These are phyloP conservation scores for Oxyscelio sp. DNA, from an alignment of 2,888 invertebrate species.

Conservation along the genomic window DNA sequence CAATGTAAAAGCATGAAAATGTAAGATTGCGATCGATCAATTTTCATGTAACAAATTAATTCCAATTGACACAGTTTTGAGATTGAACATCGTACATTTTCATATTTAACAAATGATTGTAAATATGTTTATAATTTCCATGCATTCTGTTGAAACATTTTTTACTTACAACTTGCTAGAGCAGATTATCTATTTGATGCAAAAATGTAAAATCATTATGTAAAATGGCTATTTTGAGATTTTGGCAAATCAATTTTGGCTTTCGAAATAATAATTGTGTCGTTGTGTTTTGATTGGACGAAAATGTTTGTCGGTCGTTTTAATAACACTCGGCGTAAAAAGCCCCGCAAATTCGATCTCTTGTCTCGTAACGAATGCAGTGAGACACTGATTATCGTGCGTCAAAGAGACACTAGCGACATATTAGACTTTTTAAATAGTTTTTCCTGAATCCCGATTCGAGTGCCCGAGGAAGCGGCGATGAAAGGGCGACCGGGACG, in stretches of 20 bases:
- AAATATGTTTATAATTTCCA: slow-evolving; percentile 39
- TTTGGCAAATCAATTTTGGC: too few relatives aligned
- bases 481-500: background rate
- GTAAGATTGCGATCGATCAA: slow-evolving; percentile 5
- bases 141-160: slow-evolving; percentile 65
- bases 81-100: slow-evolving; percentile 27
- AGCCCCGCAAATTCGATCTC: slow-evolving; percentile 35
- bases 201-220: too few relatives aligned
- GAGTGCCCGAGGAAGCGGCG: background rate
- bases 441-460: slow-evolving; percentile 44
- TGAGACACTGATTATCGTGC: slow-evolving; percentile 62
- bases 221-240: too few relatives aligned
- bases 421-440: slow-evolving; percentile 67
- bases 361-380: slow-evolving; percentile 60
- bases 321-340: slow-evolving; percentile 33
- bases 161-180: too few relatives aligned
- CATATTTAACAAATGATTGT: slow-evolving; percentile 42
- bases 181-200: too few relatives aligned
- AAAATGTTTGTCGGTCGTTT: slow-evolving; percentile 17
- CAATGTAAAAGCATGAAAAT: slow-evolving; percentile 50
- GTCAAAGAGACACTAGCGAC: slow-evolving; percentile 35
- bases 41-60: too few relatives aligned
- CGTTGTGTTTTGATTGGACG: slow-evolving; percentile 25
- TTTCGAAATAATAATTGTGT: too few relatives aligned
- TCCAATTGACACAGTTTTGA: too few relatives aligned